Evolutionary conservation across 2,888 invertebrate species (phyloP), one percentile per base, ranked within the genome.

Genomic region (Lobophora halterata): DNA sequence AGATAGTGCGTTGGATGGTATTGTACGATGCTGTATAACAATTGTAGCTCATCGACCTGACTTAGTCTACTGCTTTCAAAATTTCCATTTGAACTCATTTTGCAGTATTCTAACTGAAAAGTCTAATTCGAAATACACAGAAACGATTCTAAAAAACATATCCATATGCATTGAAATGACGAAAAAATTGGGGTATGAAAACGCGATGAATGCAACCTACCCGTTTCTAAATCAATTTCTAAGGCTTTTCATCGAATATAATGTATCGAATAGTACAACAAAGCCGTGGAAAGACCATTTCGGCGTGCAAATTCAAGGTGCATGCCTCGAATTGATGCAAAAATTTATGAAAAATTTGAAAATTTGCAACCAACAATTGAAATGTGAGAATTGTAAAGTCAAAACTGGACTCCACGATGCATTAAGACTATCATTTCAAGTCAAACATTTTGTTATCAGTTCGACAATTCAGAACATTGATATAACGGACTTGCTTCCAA

Each of bases 381-480:
- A 80, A 65, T 86, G 87, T 41, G 82, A 82, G 0, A 71, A 69
- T 12, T 87, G 86, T 42, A 50, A 29, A 1, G 54, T 71, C 0
- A 76, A 70, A 55, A 53, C 70, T 0, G 78, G 80, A 0, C 30
- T 76, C 0, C 87, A 87, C 8, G 87, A 87, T 8, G 63, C 73
- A 0, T 43, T 86, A 3, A 55, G 85, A 0, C 48, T 86, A 0
- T 71, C 78, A 0, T 79, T 83, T 19, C 18, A 71, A 1, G 32
- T 65, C 0, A 83, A 78, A 58, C 55, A 71, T 30, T 66, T 80
- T 1, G 50, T 82, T n/a, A n/a, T n/a, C n/a, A n/a, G n/a, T n/a
- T 65, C 71, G 0, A 18, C 74, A 0, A 39, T 50, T 1, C 49
- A 65, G 18, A 58, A 62, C 0, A 42, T 57, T 0, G 49, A 62